These are phyloP conservation scores for Staurois parvus DNA, from an alignment of 2,797 vertebrate genomes.

Conservation along the genomic window DNA sequence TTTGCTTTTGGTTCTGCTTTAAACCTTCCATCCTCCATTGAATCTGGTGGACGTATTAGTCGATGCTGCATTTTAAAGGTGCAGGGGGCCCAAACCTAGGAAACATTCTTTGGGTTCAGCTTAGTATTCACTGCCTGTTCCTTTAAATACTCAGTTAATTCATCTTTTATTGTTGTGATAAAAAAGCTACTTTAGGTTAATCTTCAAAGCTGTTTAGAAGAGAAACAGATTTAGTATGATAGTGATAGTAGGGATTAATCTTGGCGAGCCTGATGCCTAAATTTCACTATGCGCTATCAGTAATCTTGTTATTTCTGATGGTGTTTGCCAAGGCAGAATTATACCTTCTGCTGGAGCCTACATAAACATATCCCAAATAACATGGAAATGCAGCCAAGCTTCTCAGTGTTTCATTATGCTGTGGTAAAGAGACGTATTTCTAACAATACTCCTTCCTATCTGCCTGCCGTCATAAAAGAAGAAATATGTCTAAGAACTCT, in stretches of 20 bases:
- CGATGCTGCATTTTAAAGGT: not conserved
- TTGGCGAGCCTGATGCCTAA: slow-evolving; percentile 34
- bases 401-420: not conserved
- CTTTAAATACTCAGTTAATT: slow-evolving; percentile 3
- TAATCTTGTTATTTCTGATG: slow-evolving; percentile 56
- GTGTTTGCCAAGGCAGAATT: slow-evolving; percentile 37
- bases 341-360: slow-evolving; percentile 1
- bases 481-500: not conserved
- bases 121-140: not conserved
- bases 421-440: slow-evolving; percentile 1
- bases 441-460: not conserved
- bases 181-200: slow-evolving; percentile 44
- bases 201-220: slow-evolving; percentile 42
- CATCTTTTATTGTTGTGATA: slow-evolving; percentile 8
- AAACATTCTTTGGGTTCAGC: not conserved
- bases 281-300: slow-evolving; percentile 38
- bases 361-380: slow-evolving; percentile 32
- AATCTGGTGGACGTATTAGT: too few species aligned
- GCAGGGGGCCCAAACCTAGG: not conserved
- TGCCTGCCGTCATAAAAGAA: not conserved
- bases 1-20: too few species aligned
- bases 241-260: slow-evolving; percentile 54
- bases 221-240: slow-evolving; percentile 30
- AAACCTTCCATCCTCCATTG: not conserved
- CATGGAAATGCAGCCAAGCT: slow-evolving; percentile 4